Percentiles rank a stretch among this genome's conserved stretches.
These are phyloP conservation scores for Drosophila mimica DNA, from an alignment of 2,888 invertebrate species.

Conservation along the genomic window DNA sequence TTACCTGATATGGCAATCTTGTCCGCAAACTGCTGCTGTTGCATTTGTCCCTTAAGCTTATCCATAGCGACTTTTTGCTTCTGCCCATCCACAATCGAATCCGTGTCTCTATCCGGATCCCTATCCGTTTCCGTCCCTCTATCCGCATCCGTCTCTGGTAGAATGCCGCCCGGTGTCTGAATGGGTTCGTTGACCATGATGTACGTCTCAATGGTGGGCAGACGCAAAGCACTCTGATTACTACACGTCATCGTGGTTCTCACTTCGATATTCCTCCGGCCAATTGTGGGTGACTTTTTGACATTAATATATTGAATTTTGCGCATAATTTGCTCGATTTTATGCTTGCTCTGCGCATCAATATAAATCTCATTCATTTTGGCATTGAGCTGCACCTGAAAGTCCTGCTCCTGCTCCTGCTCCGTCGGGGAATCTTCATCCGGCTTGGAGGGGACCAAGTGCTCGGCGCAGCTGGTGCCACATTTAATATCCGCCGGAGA, in stretches of 20 bases:
- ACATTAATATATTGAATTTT: conserved; percentile 97
- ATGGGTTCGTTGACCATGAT: conserved; percentile 84
- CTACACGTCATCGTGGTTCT: conserved; percentile 83
- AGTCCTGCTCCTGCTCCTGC: conserved; percentile 86
- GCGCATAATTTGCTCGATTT: conserved; percentile 93
- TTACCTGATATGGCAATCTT: conserved; percentile 3
- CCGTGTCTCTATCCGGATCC: conserved; percentile 1
- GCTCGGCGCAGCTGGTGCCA: conserved; percentile 84
- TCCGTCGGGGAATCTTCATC: conserved; percentile 1
- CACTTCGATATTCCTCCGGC: conserved; percentile 90
- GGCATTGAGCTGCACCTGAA: conserved; percentile 90
- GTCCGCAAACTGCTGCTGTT: conserved; percentile 11
- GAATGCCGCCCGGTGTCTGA: conserved; percentile 23
- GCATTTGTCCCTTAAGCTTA: conserved; percentile 17
- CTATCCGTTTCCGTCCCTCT: not conserved
- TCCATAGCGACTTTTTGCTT: conserved; percentile 1
- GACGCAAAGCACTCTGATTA: conserved; percentile 82
- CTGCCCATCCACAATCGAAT: conserved; percentile 4
- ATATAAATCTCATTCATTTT: conserved; percentile 92
- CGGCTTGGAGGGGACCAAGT: conserved; percentile 70
- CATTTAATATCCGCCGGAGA: conserved; percentile 82
- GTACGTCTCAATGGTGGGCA: conserved; percentile 84
- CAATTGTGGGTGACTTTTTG: conserved; percentile 97
- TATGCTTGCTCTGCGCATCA: conserved; percentile 95
- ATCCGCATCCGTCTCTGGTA: not conserved